Percentiles rank a stretch among this genome's conserved stretches.
These are phyloP conservation scores for Callospermophilus lateralis DNA, from an alignment of 2,113 vertebrate genomes.

Conservation along the genomic window DNA sequence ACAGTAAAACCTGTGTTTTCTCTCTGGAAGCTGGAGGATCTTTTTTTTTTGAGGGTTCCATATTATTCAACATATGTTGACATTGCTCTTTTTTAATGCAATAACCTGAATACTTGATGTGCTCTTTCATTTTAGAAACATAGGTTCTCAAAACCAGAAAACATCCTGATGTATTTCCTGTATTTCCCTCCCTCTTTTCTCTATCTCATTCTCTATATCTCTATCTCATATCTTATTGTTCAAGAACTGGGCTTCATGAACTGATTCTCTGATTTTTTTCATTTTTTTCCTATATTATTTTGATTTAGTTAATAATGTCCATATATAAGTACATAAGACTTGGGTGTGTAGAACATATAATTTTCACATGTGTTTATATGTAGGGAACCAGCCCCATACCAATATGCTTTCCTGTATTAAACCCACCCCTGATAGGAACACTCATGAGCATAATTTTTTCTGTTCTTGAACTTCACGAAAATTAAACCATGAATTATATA, in stretches of 20 bases:
- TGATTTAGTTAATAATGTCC: background rate
- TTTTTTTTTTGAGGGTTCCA: background rate
- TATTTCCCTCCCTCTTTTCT: background rate
- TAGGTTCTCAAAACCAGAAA: background rate
- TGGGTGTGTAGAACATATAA: background rate
- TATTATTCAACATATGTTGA: background rate
- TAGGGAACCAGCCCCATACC: background rate
- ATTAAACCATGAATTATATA: background rate
- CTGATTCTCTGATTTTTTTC: background rate
- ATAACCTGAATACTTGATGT: background rate
- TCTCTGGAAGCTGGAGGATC: background rate
- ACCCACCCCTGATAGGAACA: background rate
- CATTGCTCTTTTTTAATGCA: slow-evolving; percentile 32
- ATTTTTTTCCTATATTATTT: background rate
- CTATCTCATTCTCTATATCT: background rate
- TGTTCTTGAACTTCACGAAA: background rate
- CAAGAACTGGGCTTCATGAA: background rate
- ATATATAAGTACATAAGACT: background rate
- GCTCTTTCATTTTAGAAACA: background rate
- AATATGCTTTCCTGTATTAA: background rate
- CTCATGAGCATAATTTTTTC: background rate
- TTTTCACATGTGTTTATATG: background rate
- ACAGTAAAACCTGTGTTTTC: background rate
- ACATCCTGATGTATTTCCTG: background rate
- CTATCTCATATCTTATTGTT: background rate